Evolutionary conservation across 2,797 vertebrate genomes (phyloP).

Genomic region (Decapterus maruadsi): DNA sequence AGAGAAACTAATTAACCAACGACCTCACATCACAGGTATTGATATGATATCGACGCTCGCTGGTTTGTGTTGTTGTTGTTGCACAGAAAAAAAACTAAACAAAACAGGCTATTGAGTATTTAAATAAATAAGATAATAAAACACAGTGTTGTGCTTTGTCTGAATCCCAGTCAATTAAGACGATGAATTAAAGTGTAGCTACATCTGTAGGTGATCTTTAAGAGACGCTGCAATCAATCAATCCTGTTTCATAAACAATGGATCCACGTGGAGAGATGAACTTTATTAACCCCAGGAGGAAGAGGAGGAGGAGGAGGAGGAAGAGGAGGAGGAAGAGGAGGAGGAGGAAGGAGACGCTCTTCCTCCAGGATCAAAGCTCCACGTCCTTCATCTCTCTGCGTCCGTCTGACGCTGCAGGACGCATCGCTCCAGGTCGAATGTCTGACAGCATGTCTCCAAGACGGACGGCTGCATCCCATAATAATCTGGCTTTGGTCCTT

Average conservation of each 20-base stretch:
- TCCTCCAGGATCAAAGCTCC: not conserved
- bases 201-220: not conserved
- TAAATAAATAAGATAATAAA: no score
- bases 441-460: no score
- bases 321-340: not conserved
- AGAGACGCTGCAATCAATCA: not conserved
- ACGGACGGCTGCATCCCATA: no score
- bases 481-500: no score
- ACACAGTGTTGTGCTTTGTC: no score
- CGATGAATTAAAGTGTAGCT: not conserved
- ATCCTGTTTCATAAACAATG: not conserved
- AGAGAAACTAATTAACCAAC: not conserved
- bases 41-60: not conserved
- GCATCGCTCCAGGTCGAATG: no score
- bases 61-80: not conserved
- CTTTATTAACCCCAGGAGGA: not conserved
- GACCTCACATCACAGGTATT: not conserved
- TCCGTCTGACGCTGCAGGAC: not conserved
- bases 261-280: not conserved
- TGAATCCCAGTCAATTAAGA: no score
- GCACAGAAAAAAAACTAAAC: not conserved
- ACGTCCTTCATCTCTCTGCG: not conserved
- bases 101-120: not conserved
- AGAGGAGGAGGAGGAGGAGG: not conserved
- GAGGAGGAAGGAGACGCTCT: not conserved